Evolutionary conservation across 2,888 invertebrate species (phyloP), one percentile per base, ranked within the genome.

Genomic region (Pyrochroa serraticornis): DNA sequence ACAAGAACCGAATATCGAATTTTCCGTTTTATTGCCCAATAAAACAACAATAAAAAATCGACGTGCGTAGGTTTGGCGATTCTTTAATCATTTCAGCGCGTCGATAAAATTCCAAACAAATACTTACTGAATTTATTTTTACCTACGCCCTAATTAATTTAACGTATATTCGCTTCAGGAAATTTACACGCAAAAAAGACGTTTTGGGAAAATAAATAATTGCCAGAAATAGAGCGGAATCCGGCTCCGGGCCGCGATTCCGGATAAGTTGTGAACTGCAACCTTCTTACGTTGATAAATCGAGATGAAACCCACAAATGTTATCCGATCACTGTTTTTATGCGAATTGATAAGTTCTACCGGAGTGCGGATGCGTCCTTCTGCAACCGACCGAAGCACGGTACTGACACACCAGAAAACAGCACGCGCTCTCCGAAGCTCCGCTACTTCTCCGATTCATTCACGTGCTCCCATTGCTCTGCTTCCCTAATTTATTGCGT

Each of bases 381-480:
- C 58, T 58, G 43, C 50, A 39, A 32, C 39, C 41, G 47, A 52
- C 43, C 44, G 62, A 45, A 52, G 51, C 58, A 55, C 58, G 37
- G 50, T 44, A 62, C 62, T 62, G 62, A 59, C 62, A 56, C 45
- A 33, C 45, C 43, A 38, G 32, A 32, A 14, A 52, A 47, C 51
- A 58, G 51, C 59, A 59, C 59, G 51, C 59, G 59, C 59, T 54
- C 44, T 9, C 9, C 51, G 41, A 55, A 51, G 47, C 50, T 41
- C 59, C 22, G 55, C 50, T 57, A 31, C 54, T 50, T 43, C 22
- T 22, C 22, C 53, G 51, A 30, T 32, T 1, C 42, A 46, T 52
- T 58, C 48, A 55, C 55, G 54, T 58, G 52, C 45, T 50, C 46
- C 39, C 9, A 35, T 10, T 42, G 53, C 41, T 50, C 45, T 58